These are phyloP conservation scores for Sinotaia quadrata DNA, from an alignment of 2,888 invertebrate species.

Conservation along the genomic window DNA sequence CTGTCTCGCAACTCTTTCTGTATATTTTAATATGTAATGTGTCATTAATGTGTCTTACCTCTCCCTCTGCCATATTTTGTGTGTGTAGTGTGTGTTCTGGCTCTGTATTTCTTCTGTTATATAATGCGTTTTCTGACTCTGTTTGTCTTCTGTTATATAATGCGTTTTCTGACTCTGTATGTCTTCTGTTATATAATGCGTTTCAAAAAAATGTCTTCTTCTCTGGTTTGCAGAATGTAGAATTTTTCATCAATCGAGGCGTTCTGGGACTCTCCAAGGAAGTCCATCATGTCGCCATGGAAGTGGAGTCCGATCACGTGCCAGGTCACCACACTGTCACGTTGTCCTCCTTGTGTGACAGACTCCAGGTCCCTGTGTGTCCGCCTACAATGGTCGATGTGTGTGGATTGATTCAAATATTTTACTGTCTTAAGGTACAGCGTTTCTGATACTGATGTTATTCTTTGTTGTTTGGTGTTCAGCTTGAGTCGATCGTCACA, in stretches of 20 bases:
- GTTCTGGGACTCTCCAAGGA: conserved; percentile 83
- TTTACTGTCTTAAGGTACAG: conserved; percentile 81
- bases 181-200: too few relatives aligned
- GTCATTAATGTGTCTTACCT: too few relatives aligned
- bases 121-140: too few relatives aligned
- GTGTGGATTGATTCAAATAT: conserved; percentile 81
- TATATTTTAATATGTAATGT: too few relatives aligned
- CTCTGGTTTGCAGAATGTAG: conserved; percentile 77
- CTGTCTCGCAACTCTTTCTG: too few relatives aligned
- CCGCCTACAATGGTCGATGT: conserved; percentile 82
- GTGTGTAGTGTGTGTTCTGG: too few relatives aligned
- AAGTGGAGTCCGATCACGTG: conserved; percentile 80
- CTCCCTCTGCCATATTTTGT: too few relatives aligned
- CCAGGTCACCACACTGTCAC: conserved; percentile 75
- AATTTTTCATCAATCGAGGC: conserved; percentile 83
- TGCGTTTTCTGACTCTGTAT: too few relatives aligned
- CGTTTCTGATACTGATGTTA: neutral
- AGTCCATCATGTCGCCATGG: conserved; percentile 80
- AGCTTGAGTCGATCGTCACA: too few relatives aligned
- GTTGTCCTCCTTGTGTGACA: conserved; percentile 61
- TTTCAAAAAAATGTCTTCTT: too few relatives aligned
- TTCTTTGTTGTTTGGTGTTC: neutral
- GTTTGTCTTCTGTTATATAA: too few relatives aligned
- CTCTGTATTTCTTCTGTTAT: too few relatives aligned
- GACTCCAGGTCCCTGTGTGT: conserved; percentile 81